Evolutionary conservation across 2,797 vertebrate species (phyloP).

Genomic region (Protonibea diacanthus): DNA sequence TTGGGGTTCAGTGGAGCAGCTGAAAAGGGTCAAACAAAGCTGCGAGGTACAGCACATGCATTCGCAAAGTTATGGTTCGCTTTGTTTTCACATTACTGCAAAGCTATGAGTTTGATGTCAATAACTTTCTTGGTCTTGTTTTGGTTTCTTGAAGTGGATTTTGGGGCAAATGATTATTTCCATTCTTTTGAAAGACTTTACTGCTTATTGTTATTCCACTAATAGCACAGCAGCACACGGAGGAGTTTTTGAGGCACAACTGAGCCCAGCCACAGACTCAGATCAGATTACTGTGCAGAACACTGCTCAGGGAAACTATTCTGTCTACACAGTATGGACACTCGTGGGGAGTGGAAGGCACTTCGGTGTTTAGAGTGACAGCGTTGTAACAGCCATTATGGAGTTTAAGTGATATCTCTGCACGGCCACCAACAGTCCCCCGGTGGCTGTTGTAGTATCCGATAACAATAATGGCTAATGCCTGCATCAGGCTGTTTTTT

Average conservation of each 20-base stretch:
- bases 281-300: conserved; percentile 58
- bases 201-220: conserved; percentile 64
- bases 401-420: conserved; percentile 51
- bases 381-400: conserved; percentile 53
- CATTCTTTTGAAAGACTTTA: not conserved
- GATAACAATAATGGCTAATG: conserved; percentile 32
- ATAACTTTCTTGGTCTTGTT: not conserved
- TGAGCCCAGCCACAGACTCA: conserved; percentile 49
- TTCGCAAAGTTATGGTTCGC: not conserved
- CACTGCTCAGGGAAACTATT: conserved; percentile 14
- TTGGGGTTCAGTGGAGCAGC: conserved; percentile 59
- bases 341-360: conserved; percentile 25
- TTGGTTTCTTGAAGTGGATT: not conserved
- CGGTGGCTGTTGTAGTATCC: conserved; percentile 32
- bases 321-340: conserved; percentile 26
- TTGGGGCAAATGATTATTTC: not conserved
- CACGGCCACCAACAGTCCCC: conserved; percentile 51
- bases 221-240: conserved; percentile 57
- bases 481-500: conserved; percentile 19
- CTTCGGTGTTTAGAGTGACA: conserved; percentile 39
- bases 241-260: conserved; percentile 46
- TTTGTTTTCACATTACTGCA: conserved; percentile 13
- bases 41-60: conserved; percentile 39
- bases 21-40: conserved; percentile 75
- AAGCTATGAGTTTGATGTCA: not conserved